Conservation (phyloP, 1,140 invertebrate genomes). For the Condylostylus longicornis region DNA sequence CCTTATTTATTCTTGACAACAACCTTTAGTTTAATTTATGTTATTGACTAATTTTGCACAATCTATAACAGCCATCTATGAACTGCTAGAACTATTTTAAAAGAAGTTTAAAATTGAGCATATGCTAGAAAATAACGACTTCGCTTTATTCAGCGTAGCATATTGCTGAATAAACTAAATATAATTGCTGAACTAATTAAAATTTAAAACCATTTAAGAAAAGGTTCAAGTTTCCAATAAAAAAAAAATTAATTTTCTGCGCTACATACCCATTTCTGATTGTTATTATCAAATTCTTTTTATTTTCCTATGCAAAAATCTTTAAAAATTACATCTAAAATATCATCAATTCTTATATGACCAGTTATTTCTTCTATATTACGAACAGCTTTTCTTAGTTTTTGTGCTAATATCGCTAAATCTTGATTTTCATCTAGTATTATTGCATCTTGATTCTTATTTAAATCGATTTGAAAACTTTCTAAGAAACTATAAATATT, state of each 20-base stretch:
- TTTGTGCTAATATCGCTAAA: conserved; percentile 51
- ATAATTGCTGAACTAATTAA: not conserved
- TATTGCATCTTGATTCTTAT: too few species aligned
- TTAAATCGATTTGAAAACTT: conserved; percentile 25
- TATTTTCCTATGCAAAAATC: conserved; percentile 85
- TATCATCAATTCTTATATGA: conserved; percentile 55
- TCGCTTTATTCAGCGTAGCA: too few species aligned
- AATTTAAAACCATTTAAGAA: not conserved
- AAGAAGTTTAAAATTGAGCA: not conserved
- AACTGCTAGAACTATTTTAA: too few species aligned
- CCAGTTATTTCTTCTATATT: conserved; percentile 65
- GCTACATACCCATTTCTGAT: too few species aligned
- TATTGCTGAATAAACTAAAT: too few species aligned
- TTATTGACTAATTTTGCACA: too few species aligned
- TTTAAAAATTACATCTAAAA: conserved; percentile 70
- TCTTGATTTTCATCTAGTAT: conserved; percentile 37
- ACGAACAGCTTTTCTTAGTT: conserved; percentile 46
- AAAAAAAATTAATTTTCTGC: not conserved
- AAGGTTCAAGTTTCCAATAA: not conserved
- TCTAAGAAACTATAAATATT: conserved; percentile 38
- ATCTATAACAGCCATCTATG: too few species aligned
- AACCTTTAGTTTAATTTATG: too few species aligned
- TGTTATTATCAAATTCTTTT: conserved; percentile 16
- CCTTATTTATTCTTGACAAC: too few species aligned
- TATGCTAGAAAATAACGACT: not conserved